Evolutionary conservation across 2,113 vertebrate genomes (phyloP).

Genomic region (Vidua chalybeata): DNA sequence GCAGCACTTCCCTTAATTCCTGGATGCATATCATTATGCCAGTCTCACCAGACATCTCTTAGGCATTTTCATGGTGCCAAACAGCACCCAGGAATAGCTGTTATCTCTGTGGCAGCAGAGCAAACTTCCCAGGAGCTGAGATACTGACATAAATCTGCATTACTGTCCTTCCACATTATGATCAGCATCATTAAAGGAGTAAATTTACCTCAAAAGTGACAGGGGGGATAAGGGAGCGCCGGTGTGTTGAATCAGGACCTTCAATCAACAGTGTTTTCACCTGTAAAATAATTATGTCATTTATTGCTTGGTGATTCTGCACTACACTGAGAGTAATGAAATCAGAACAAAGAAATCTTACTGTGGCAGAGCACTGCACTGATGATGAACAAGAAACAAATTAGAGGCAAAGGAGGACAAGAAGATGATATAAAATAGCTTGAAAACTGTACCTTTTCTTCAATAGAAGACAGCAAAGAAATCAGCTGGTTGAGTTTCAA

Average conservation of each 20-base stretch:
- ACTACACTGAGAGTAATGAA: background rate
- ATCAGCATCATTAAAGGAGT: background rate
- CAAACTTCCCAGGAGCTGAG: background rate
- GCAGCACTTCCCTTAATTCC: background rate
- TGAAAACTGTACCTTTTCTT: constrained; percentile 86
- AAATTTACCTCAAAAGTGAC: constrained; percentile 89
- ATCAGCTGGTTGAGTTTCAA: constrained; percentile 87
- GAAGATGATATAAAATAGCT: background rate
- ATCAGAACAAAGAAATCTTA: background rate
- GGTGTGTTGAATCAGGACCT: constrained; percentile 84
- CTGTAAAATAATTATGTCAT: constrained; percentile 67
- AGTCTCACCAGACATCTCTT: background rate
- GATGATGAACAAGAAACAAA: background rate
- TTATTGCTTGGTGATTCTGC: background rate
- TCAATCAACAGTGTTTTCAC: constrained; percentile 86
- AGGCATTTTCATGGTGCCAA: background rate
- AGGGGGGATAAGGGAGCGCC: constrained; percentile 88
- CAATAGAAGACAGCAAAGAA: constrained; percentile 87
- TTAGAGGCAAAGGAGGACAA: background rate
- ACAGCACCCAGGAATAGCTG: background rate
- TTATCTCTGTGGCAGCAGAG: constrained; percentile 2
- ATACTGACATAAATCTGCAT: background rate
- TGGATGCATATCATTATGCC: background rate
- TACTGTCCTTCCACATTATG: background rate
- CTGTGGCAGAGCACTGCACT: background rate